phyloP scores from a whole-genome alignment of 2,797 vertebrate genomes.

The Anguilla obscura region DNA sequence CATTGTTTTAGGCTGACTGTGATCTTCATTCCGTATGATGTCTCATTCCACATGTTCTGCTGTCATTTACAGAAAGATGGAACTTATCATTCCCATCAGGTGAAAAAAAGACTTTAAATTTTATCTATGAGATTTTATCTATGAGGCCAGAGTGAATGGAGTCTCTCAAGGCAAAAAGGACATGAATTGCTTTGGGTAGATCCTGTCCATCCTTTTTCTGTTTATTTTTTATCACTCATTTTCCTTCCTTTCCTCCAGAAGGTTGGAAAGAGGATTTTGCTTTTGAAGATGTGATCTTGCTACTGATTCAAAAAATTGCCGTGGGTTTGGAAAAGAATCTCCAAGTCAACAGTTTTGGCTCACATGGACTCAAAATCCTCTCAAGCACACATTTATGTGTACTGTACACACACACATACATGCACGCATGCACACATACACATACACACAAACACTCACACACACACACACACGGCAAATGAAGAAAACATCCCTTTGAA shows the following conservation, averaged over 20 bases:
- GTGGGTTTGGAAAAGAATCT: neutral
- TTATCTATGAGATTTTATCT: neutral
- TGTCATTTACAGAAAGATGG: neutral
- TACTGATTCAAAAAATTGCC: neutral
- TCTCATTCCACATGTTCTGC: neutral
- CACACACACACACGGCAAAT: too few species aligned
- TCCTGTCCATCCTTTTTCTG: slow-evolving; percentile 40
- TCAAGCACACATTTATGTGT: too few species aligned
- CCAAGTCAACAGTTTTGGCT: neutral
- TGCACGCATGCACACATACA: neutral
- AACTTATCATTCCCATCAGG: neutral
- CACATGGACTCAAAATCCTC: neutral
- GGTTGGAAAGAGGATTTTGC: slow-evolving; percentile 24
- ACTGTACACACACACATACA: neutral
- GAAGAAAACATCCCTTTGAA: neutral
- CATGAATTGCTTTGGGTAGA: slow-evolving; percentile 31
- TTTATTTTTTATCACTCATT: slow-evolving; percentile 35
- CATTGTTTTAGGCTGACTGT: neutral
- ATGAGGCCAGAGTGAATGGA: neutral
- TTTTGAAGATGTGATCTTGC: slow-evolving; percentile 43
- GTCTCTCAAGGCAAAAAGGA: slow-evolving; percentile 9
- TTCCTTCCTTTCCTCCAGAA: slow-evolving; percentile 34
- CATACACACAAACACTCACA: neutral
- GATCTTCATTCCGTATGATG: neutral
- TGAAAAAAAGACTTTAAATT: neutral